Evolutionary conservation across 1,140 invertebrate species (phyloP).

Genomic region (Atta texana): DNA sequence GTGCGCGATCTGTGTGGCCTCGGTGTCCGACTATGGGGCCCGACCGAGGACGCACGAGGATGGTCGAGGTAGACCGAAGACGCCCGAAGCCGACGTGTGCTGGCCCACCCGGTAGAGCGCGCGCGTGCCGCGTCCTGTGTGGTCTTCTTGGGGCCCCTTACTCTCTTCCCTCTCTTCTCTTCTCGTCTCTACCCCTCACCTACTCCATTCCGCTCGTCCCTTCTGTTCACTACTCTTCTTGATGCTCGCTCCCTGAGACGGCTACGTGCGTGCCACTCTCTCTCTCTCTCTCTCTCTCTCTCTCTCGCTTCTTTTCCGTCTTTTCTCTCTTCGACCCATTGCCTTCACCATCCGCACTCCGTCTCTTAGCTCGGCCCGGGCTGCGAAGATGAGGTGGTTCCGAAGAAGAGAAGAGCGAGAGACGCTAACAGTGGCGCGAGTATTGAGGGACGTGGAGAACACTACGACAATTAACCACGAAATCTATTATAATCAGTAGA

Average conservation of each 20-base stretch:
- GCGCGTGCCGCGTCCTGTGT: constrained; percentile 87
- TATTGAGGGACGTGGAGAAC: constrained; percentile 68
- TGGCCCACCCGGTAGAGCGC: constrained; percentile 86
- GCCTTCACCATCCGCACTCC: constrained; percentile 55
- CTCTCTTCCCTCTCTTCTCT: constrained; percentile 20
- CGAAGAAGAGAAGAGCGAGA: constrained; percentile 68
- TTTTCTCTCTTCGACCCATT: constrained; percentile 3
- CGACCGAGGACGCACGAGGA: constrained; percentile 78
- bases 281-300: constrained; percentile 10
- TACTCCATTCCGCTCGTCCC: constrained; percentile 28
- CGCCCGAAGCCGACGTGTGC: constrained; percentile 82
- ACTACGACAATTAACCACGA: neutral
- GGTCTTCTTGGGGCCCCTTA: constrained; percentile 77
- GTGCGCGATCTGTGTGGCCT: constrained; percentile 86
- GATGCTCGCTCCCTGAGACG: constrained; percentile 66
- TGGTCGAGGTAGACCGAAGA: constrained; percentile 73
- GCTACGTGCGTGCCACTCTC: constrained; percentile 73
- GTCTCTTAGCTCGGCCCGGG: constrained; percentile 65
- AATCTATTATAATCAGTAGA: neutral
- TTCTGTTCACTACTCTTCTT: constrained; percentile 62
- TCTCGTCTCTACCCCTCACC: constrained; percentile 22
- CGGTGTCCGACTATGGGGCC: constrained; percentile 79
- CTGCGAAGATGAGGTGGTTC: constrained; percentile 75
- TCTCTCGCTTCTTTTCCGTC: neutral
- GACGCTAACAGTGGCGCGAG: constrained; percentile 73